phyloP scores from a whole-genome alignment of 2,888 invertebrate species.

The Drosophila silvestris region DNA sequence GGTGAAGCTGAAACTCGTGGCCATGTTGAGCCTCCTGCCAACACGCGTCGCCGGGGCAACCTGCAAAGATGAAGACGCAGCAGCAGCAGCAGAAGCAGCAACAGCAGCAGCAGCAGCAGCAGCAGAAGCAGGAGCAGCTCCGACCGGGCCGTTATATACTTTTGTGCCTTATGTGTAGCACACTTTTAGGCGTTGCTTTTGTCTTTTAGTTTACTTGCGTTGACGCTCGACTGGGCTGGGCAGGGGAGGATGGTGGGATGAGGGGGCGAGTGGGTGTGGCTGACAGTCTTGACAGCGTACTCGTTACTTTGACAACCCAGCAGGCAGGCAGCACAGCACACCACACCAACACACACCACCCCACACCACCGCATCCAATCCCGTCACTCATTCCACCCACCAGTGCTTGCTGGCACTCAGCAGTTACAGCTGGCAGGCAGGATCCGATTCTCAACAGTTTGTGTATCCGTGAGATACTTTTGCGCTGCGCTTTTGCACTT shows the following conservation, averaged over 20 bases:
- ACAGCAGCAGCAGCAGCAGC: constrained; percentile 30
- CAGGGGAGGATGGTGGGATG: too few species aligned
- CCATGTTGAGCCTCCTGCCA: constrained; percentile 57
- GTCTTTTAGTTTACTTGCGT: constrained; percentile 69
- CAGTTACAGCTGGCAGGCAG: constrained; percentile 8
- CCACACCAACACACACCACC: not conserved
- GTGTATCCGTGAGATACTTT: constrained; percentile 76
- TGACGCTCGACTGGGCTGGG: constrained; percentile 26
- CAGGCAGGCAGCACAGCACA: constrained; percentile 13
- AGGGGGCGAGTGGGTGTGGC: constrained; percentile 40
- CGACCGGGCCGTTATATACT: constrained; percentile 66
- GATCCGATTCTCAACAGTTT: constrained; percentile 31
- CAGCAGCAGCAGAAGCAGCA: constrained; percentile 41
- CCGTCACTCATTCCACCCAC: not conserved
- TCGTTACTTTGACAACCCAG: constrained; percentile 77
- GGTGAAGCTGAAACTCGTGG: constrained; percentile 55
- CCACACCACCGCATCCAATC: not conserved
- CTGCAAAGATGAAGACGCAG: constrained; percentile 67
- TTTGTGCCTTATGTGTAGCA: constrained; percentile 71
- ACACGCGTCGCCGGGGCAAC: constrained; percentile 43
- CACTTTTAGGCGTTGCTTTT: constrained; percentile 77
- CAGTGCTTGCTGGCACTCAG: not conserved
- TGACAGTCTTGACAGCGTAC: constrained; percentile 76
- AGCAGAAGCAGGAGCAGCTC: constrained; percentile 22
- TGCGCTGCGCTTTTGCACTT: constrained; percentile 74